Evolutionary conservation across 2,888 invertebrate genomes (phyloP).

Genomic region (Spialia ferax): DNA sequence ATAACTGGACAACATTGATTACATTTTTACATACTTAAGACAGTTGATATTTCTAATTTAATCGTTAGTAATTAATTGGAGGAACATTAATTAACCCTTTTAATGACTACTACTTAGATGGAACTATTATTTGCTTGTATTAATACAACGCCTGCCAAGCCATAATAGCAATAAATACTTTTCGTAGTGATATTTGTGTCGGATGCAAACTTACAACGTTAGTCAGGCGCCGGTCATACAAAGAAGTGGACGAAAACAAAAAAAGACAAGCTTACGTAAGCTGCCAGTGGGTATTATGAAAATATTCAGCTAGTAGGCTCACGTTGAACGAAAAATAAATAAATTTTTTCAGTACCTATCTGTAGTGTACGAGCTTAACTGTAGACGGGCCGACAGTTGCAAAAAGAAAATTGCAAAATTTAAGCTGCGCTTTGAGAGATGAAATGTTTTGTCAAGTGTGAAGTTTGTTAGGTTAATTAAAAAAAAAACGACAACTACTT

Average conservation of each 20-base stretch:
- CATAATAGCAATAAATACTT: neutral
- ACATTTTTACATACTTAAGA: too few species aligned
- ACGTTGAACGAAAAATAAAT: conserved; percentile 35
- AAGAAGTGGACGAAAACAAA: neutral
- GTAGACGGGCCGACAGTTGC: conserved; percentile 36
- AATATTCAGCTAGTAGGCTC: conserved; percentile 34
- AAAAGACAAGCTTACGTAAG: neutral
- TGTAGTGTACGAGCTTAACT: conserved; percentile 26
- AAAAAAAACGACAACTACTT: too few species aligned
- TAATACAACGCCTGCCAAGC: neutral
- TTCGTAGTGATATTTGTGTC: too few species aligned
- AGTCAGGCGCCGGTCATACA: neutral
- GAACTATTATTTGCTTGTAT: too few species aligned
- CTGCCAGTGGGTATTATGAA: conserved; percentile 3
- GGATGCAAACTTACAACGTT: too few species aligned
- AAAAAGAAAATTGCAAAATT: conserved; percentile 12
- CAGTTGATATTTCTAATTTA: too few species aligned
- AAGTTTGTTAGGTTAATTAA: neutral
- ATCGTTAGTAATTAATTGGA: too few species aligned
- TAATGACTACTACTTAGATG: too few species aligned
- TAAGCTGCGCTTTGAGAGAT: conserved; percentile 19
- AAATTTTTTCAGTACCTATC: conserved; percentile 29
- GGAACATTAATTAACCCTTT: too few species aligned
- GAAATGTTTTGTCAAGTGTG: conserved; percentile 7
- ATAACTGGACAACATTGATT: too few species aligned